Evolutionary conservation across 2,888 invertebrate genomes (phyloP), one percentile per base, ranked within the genome.

Genomic region (Gnatocerus cornutus): DNA sequence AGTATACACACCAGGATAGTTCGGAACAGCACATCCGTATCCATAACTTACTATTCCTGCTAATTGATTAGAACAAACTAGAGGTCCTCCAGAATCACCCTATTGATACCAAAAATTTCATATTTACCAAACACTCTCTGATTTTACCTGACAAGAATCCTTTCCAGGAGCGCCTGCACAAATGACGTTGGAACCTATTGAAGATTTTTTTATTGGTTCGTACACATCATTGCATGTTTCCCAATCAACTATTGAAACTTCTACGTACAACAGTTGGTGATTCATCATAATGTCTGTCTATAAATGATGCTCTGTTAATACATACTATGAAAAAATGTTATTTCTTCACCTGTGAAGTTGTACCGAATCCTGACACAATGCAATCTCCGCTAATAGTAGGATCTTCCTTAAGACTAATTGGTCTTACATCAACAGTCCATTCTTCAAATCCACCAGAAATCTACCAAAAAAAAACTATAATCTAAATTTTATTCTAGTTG

Each of bases 31-130:
- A 56, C 73, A 71, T 7, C 63, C 30, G 10, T 39, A 39, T 7
- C 69, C 67, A 62, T 56, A 71, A 3, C 71, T 71, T 7, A 71
- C 73, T 33, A 73, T 68, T 8, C 73, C 73, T 0, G 71, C 52
- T 13, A 73, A 37, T 12, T 45, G 48, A 3, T 13, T 12, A 7
- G 62, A 14, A 29, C 73, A 71, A 21, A 69, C 68, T 21, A 73
- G 8, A 30, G 71, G 70, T 0, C 73, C 70, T 27, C 73, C 73
- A 8, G 70, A 68, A 52, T 73, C 73, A 13, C 46, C 46, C 46
- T 46, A 13, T 39, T 9, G 10, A 41, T 10, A n/a, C 6, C 3
- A 41, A 41, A 2, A 41, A 41, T 10, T 12, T n/a, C 2, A 41
- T 10, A 41, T 37, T 37, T 4, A 4, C 4, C 21, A 21, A 21